phyloP scores from a whole-genome alignment of 2,797 vertebrate genomes.

The Sciaenops ocellatus region DNA sequence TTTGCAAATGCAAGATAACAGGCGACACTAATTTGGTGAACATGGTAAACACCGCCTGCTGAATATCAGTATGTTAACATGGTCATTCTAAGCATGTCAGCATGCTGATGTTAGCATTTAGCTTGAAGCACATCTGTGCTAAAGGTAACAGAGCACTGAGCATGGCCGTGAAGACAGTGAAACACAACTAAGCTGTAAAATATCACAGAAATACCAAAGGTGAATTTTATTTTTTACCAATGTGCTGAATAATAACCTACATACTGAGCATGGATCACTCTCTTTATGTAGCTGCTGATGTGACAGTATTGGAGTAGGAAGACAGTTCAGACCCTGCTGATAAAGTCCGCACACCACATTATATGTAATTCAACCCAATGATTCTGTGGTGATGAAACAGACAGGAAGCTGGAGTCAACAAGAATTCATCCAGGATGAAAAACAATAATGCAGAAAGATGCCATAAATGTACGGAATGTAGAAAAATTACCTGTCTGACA shows the following conservation, averaged over 20 bases:
- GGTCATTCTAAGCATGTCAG: not conserved
- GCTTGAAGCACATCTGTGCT: not conserved
- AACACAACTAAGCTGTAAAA: slow-evolving; percentile 10
- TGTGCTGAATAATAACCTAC: not conserved
- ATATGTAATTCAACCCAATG: not conserved
- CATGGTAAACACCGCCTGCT: not conserved
- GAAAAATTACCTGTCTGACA: not conserved
- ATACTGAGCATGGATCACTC: not conserved
- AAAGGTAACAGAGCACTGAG: not conserved
- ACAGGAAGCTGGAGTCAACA: not conserved
- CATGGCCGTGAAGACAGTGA: not conserved
- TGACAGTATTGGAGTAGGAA: not conserved
- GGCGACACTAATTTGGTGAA: slow-evolving; percentile 5
- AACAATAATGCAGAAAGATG: not conserved
- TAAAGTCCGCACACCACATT: not conserved
- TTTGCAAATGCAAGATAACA: slow-evolving; percentile 11
- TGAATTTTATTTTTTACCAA: not conserved
- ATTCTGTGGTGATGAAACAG: not conserved
- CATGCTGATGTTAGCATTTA: slow-evolving; percentile 7
- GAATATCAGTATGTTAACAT: slow-evolving; percentile 1
- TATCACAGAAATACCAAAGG: not conserved
- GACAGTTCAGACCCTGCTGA: slow-evolving; percentile 9
- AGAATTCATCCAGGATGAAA: not conserved
- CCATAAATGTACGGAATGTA: not conserved
- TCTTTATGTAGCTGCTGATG: not conserved